Base-by-base conservation (phyloP, 2,888 invertebrate species). In the Aporophyla lueneburgensis region DNA sequence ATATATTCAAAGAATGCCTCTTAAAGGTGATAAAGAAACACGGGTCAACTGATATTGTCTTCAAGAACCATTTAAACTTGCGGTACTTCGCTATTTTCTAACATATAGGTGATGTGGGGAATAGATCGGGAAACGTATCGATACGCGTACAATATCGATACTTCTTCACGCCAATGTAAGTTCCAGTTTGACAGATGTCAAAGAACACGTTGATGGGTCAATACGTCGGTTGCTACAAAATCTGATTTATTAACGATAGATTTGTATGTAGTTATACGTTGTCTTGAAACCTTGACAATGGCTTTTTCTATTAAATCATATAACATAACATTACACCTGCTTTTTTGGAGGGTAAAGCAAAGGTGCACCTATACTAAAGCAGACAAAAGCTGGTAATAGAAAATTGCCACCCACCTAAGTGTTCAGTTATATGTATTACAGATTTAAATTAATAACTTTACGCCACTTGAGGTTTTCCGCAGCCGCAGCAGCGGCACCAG, bases 21-120 rank as follows among this genome's bases (percentile, higher is more conserved):
- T 86, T 86, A 79, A 16, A 74, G 69, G 76, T 83, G 61, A 84
- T 86, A 86, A 78, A 87, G 87, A 80, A 74, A 84, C 84, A 82
- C 68, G 72, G 84, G 87, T 86, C 83, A 87, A 80, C 56, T 72
- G 76, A 87, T 83, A 87, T 87, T 86, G 87, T 87, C 86, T 88
- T 83, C 76, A 76, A 61, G 67, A 89, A 86, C 84, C 86, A 85
- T 87, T 86, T 87, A 89, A 80, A 77, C 65, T 71, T 81, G 78
- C 80, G 86, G 88, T 81, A 87, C 86, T 83, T 81, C 67, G 85
- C 83, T 84, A 88, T 89, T 88, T 88, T 88, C 87, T 87, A 87
- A 87, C 87, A 84, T 74, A 69, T 27, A 49, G 27, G 33, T 59
- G 43, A 33, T 46, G 63, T 33, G 1, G 4, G 7, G 6, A 5